phyloP scores from a whole-genome alignment of 1,140 invertebrate species.

The Plodia interpunctella region DNA sequence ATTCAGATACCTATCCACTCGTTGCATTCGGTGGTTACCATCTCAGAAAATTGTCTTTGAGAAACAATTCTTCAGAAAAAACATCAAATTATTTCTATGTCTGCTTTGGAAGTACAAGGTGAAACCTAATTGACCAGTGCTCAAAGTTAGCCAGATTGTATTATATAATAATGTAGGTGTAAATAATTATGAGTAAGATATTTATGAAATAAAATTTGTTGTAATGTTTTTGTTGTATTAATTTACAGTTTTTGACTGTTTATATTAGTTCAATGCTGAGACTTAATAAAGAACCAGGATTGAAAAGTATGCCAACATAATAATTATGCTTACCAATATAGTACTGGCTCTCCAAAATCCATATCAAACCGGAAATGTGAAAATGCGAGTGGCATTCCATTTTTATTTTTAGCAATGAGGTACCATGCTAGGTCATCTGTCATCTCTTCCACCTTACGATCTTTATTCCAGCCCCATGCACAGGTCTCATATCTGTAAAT shows the following conservation, averaged over 20 bases:
- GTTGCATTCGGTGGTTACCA: slow-evolving; percentile 61
- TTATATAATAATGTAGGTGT: slow-evolving; percentile 38
- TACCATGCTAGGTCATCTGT: slow-evolving; percentile 84
- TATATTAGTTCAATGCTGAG: too few relatives aligned
- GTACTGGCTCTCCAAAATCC: slow-evolving; percentile 71
- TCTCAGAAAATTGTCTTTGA: slow-evolving; percentile 51
- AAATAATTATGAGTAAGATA: slow-evolving; percentile 43
- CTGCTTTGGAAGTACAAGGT: slow-evolving; percentile 60
- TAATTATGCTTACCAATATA: slow-evolving; percentile 63
- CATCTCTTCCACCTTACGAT: slow-evolving; percentile 84
- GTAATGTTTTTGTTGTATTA: not conserved
- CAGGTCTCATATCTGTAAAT: slow-evolving; percentile 81
- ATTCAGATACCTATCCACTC: slow-evolving; percentile 59
- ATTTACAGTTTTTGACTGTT: not conserved
- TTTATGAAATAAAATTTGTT: slow-evolving; percentile 27
- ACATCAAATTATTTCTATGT: slow-evolving; percentile 50
- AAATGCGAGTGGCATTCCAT: slow-evolving; percentile 75
- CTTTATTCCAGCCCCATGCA: slow-evolving; percentile 86
- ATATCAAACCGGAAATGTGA: slow-evolving; percentile 77
- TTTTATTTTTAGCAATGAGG: slow-evolving; percentile 79
- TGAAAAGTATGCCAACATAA: not conserved
- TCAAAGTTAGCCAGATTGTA: slow-evolving; percentile 19
- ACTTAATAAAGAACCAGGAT: not conserved
- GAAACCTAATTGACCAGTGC: slow-evolving; percentile 48
- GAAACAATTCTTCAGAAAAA: slow-evolving; percentile 52